Base-by-base conservation (phyloP, 2,888 invertebrate genomes). In the Hirtodrosophila trivittata region DNA sequence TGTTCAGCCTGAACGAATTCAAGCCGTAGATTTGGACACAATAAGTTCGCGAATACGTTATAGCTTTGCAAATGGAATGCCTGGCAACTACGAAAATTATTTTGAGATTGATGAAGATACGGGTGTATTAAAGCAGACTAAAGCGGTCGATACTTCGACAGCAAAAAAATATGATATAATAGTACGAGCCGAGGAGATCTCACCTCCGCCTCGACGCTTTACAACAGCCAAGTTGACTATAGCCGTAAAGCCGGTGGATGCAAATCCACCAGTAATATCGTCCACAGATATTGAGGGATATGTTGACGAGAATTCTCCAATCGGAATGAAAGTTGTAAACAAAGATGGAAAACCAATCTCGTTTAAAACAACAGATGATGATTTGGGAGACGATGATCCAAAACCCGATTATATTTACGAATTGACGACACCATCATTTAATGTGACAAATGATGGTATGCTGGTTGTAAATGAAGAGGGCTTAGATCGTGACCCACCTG, bases 11-110 rank as follows among this genome's bases (percentile, higher is more conserved):
- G 97, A 97, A 88, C 95, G 96, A 88, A 96, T 97, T 64, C 96
- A 96, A 91, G 97, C 97, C 0, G 94, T 96, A 0, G 97, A 97
- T 90, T 95, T 96, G 93, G 97, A 97, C 87, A 96, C 97, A 0
- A 93, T 97, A 38, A 95, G 96, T 86, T 94, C 96, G 0, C 94
- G 95, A 0, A 96, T 97, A 64, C 93, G 93, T 49, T 97, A 97
- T 89, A 94, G 93, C 55, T 96, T 97, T 86, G 93, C 95, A 9
- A 95, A 94, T 68, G 97, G 97, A 0, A 94, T 93, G 71, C 97
- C 97, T 0, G 92, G 94, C 6, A 93, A 94, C 57, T 97, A 95
- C 91, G 91, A 92, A 0, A 95, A 95, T 8, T 97, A 95, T 90
- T 97, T 97, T 91, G 93, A 95, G 68, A 96, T 97, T 77, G 95